phyloP scores from a whole-genome alignment of 2,113 vertebrate species.

The Ovibos moschatus region DNA sequence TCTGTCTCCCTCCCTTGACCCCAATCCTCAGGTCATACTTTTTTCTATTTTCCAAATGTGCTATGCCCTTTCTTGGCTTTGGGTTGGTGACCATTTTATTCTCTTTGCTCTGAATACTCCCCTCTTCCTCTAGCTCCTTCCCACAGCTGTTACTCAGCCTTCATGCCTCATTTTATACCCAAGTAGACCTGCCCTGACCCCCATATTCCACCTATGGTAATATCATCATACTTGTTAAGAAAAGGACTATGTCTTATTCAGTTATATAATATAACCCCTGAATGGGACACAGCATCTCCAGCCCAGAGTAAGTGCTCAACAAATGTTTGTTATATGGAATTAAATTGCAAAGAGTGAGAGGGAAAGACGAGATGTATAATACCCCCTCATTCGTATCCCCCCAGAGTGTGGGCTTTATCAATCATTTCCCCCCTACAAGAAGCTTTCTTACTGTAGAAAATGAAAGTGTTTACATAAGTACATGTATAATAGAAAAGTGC shows the following conservation, averaged over 20 bases:
- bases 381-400: accelerated
- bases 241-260: neutral
- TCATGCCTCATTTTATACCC: neutral
- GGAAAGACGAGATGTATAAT: neutral
- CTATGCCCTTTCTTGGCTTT: neutral
- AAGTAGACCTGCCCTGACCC: neutral
- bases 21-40: neutral
- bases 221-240: neutral
- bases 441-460: neutral
- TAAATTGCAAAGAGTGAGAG: neutral
- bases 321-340: neutral
- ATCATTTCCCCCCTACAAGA: neutral
- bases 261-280: neutral
- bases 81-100: neutral
- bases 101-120: neutral
- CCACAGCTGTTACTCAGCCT: neutral
- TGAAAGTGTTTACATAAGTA: neutral
- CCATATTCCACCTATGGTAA: no score
- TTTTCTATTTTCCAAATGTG: neutral
- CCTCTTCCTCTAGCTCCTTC: neutral
- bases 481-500: neutral
- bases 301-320: neutral
- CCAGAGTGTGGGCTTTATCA: neutral
- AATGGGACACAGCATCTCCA: neutral
- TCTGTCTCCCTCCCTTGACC: neutral